Conservation (phyloP, 2,797 vertebrate genomes). For the Gobionotothen gibberifrons region DNA sequence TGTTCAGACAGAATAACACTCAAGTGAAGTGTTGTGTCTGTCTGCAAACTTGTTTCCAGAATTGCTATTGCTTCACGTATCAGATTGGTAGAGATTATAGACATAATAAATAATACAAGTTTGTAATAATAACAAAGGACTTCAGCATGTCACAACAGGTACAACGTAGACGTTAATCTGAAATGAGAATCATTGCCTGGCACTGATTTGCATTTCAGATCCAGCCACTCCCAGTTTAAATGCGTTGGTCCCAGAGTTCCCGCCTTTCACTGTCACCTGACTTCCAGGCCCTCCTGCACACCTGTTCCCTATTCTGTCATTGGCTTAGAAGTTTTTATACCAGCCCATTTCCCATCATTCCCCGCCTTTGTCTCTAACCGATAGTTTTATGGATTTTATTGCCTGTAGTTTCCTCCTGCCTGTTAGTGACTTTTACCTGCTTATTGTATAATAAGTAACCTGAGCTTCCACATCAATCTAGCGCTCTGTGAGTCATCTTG, state of each 20-base stretch:
- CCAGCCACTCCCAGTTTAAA: not conserved
- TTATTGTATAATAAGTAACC: not conserved
- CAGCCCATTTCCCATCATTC: no score
- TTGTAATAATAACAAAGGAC: not conserved
- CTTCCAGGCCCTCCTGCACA: no score
- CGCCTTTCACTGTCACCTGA: no score
- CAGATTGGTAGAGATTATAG: not conserved
- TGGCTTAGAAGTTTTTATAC: no score
- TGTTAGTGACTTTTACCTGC: no score
- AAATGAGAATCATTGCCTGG: not conserved
- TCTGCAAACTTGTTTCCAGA: not conserved
- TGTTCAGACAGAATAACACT: not conserved
- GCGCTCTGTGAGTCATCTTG: not conserved
- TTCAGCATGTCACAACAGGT: constrained; percentile 3
- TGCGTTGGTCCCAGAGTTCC: not conserved
- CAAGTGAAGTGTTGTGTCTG: not conserved
- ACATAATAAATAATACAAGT: not conserved
- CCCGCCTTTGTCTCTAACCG: not conserved
- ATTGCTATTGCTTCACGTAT: not conserved
- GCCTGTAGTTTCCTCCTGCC: not conserved
- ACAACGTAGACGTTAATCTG: not conserved
- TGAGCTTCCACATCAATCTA: not conserved
- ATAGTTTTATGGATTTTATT: no score
- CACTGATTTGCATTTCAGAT: not conserved
- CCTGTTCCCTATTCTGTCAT: not conserved